These are phyloP conservation scores for Antheraea assamensis DNA, from an alignment of 2,888 invertebrate species.

Conservation along the genomic window DNA sequence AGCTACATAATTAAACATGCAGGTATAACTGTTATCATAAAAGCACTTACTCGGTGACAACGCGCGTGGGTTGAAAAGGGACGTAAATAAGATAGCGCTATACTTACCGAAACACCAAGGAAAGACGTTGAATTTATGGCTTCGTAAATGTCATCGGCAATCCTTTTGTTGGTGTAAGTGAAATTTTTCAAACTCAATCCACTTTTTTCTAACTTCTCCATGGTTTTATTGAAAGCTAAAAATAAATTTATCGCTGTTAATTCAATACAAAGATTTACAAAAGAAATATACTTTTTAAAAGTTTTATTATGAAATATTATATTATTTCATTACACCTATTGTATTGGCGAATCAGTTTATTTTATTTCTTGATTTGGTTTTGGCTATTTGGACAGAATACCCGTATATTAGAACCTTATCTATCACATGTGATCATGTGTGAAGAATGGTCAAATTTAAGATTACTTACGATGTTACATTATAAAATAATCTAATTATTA, in stretches of 20 bases:
- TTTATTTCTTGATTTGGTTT: not conserved
- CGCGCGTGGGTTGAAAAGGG: conserved; percentile 8
- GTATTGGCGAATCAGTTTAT: not conserved
- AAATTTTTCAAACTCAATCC: conserved; percentile 96
- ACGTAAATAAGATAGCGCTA: conserved; percentile 18
- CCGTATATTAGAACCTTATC: not conserved
- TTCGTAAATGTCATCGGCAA: conserved; percentile 97
- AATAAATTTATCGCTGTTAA: not conserved
- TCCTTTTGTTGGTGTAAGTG: conserved; percentile 96
- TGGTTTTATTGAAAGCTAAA: conserved; percentile 97
- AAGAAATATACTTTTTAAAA: not conserved
- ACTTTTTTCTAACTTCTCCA: conserved; percentile 90
- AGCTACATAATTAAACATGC: conserved; percentile 7
- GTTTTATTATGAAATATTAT: not conserved
- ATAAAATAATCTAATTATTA: too few species aligned
- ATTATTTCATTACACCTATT: not conserved
- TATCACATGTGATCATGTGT: not conserved
- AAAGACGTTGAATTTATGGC: conserved; percentile 99
- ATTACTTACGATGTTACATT: not conserved
- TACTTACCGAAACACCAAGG: conserved; percentile 97
- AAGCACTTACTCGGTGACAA: conserved; percentile 9
- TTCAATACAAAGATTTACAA: not conserved
- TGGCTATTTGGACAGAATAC: not conserved
- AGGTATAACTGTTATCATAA: conserved; percentile 14
- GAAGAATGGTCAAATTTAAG: not conserved